Conservation (phyloP, 2,113 vertebrate species). For the Lampris incognitus region DNA sequence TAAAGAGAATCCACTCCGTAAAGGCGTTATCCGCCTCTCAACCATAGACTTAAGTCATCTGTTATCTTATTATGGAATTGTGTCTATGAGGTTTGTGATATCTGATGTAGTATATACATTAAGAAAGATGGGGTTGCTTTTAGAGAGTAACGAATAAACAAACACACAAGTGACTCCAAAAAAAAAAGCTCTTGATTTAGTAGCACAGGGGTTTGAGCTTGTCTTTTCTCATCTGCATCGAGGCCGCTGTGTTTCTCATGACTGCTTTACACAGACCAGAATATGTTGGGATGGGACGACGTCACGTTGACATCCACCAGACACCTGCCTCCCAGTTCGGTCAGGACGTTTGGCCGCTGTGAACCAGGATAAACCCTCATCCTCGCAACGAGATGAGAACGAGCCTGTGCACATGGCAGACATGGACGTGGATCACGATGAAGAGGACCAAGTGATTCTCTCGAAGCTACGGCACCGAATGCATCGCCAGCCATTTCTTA, state of each 20-base stretch:
- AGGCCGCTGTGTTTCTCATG: constrained; percentile 21
- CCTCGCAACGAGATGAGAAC: not conserved
- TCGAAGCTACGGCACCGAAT: not conserved
- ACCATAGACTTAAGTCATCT: too few relatives aligned
- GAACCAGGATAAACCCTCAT: not conserved
- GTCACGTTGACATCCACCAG: constrained; percentile 42
- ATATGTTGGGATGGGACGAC: not conserved
- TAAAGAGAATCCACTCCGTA: too few relatives aligned
- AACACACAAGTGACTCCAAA: too few relatives aligned
- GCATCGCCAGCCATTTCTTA: too few relatives aligned
- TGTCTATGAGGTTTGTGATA: not conserved
- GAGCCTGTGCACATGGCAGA: not conserved
- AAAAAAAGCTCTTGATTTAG: not conserved
- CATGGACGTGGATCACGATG: not conserved
- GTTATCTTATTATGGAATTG: too few relatives aligned
- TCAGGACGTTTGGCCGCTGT: constrained; percentile 1
- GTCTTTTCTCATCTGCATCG: not conserved
- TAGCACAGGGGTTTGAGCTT: not conserved
- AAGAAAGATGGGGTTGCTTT: too few relatives aligned
- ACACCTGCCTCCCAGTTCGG: constrained; percentile 7
- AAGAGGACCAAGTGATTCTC: not conserved
- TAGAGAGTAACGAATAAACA: too few relatives aligned
- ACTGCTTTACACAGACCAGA: constrained; percentile 29
- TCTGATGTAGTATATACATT: too few relatives aligned
- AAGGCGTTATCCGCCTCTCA: too few relatives aligned